Percentiles rank a stretch among this genome's conserved stretches.
Conservation (phyloP, 2,113 vertebrate species). For the Ailurus styani region DNA sequence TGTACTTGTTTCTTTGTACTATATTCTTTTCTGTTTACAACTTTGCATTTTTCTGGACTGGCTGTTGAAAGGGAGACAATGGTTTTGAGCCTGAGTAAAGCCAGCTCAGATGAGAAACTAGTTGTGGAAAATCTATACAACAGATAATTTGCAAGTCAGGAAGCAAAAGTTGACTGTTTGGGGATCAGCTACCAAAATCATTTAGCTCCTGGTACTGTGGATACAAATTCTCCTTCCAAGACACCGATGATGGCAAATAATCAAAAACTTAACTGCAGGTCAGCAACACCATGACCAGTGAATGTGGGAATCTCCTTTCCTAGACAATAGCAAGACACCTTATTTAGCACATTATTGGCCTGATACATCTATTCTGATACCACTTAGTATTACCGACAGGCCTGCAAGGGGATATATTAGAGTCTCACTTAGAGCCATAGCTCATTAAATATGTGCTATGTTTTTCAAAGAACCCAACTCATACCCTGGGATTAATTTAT, state of each 20-base stretch:
- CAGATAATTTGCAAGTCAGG: not conserved
- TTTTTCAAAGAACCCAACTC: conserved; percentile 7
- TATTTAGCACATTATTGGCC: not conserved
- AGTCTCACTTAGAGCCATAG: not conserved
- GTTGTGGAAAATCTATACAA: not conserved
- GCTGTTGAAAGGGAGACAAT: not conserved
- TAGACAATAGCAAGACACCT: not conserved
- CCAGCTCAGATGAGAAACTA: not conserved
- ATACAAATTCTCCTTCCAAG: not conserved
- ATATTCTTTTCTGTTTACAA: not conserved
- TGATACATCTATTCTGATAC: not conserved
- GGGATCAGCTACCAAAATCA: not conserved
- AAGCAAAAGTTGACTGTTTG: not conserved
- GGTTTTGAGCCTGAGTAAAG: not conserved
- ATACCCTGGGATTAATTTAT: not conserved
- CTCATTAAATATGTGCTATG: not conserved
- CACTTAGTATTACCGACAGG: not conserved
- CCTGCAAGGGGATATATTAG: not conserved
- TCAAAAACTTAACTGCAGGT: not conserved
- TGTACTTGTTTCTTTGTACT: not conserved
- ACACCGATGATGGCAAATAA: not conserved
- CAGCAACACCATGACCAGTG: not conserved
- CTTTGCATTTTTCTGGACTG: not conserved
- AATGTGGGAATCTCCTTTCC: not conserved
- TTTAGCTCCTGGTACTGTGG: not conserved